These are phyloP conservation scores for Apostichopus californicus DNA, from an alignment of 35 echinoderm and acorn worm species.

Conservation along the genomic window DNA sequence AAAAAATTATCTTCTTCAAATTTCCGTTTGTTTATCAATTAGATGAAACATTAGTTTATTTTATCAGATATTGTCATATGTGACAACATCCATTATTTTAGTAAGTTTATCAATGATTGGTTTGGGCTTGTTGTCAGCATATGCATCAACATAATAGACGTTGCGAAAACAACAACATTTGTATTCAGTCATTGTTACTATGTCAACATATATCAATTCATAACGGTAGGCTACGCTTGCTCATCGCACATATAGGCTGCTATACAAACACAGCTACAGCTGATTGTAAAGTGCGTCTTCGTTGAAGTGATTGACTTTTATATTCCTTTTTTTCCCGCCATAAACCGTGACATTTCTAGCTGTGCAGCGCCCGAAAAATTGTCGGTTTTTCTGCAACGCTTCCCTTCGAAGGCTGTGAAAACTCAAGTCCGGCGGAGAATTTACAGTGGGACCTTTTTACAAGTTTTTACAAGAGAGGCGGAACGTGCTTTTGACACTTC, in stretches of 20 bases:
- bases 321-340: neutral
- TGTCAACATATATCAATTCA: neutral
- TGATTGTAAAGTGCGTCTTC: conserved; percentile 4
- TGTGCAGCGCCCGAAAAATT: conserved; percentile 46
- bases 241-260: neutral
- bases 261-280: neutral
- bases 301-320: conserved; percentile 30
- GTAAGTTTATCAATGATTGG: no score
- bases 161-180: no score
- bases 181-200: no score
- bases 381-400: conserved; percentile 47
- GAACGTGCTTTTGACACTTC: conserved; percentile 47
- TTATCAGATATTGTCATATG: no score
- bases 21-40: no score
- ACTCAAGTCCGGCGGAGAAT: neutral
- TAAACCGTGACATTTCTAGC: conserved; percentile 41
- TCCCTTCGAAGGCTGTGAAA: conserved; percentile 28
- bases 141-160: no score
- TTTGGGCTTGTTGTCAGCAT: no score
- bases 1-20: no score
- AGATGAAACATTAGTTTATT: no score
- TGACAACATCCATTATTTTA: no score
- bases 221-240: neutral
- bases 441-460: conserved; percentile 21
- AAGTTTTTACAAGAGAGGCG: neutral